A percentile compares a stretch with the other conserved stretches of the same genome.
These are phyloP conservation scores for Stenolophus ochropezus DNA, from an alignment of 2,888 invertebrate species.

Conservation along the genomic window DNA sequence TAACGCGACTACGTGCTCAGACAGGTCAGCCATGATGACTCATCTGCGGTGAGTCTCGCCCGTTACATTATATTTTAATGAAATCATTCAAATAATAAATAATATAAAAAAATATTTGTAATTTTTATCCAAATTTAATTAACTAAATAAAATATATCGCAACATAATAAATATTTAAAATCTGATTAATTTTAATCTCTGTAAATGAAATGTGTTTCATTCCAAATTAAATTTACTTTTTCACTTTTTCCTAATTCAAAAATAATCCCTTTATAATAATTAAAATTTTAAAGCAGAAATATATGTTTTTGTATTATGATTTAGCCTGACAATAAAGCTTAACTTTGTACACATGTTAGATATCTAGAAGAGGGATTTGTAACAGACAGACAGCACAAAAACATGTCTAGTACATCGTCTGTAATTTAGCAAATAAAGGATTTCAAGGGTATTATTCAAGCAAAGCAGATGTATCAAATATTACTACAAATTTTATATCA, in stretches of 20 bases:
- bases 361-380: background rate
- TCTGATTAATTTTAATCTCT: background rate
- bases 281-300: background rate
- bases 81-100: no score
- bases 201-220: background rate
- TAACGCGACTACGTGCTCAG: no score
- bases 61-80: background rate
- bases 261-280: background rate
- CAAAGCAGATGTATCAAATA: background rate
- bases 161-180: background rate
- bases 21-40: no score
- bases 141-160: background rate
- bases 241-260: background rate
- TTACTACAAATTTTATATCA: background rate
- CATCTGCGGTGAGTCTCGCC: no score
- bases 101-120: no score
- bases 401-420: background rate
- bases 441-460: background rate
- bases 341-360: background rate
- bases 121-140: background rate
- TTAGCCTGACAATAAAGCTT: background rate
- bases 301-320: background rate
- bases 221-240: background rate
- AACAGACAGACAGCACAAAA: background rate
- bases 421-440: slow-evolving; percentile 16